A percentile compares a stretch with the other conserved stretches of the same genome.
These are phyloP conservation scores for Polietes domitor DNA, from an alignment of 2,888 invertebrate genomes.

Conservation along the genomic window DNA sequence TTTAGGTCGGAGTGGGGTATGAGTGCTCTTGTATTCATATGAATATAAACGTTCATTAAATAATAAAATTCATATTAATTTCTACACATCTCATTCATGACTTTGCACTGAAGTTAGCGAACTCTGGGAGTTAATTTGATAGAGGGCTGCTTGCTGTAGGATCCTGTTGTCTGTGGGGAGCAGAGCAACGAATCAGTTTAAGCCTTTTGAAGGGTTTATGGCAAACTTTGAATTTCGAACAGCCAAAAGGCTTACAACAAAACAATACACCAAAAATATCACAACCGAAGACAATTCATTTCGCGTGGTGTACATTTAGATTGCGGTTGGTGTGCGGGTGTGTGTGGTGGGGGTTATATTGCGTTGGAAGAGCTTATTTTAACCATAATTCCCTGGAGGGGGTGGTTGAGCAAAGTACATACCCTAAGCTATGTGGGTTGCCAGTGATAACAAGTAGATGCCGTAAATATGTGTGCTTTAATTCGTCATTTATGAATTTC, in stretches of 20 bases:
- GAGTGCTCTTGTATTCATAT: background rate
- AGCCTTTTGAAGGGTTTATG: conserved; percentile 41
- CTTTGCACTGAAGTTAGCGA: background rate
- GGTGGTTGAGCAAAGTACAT: background rate
- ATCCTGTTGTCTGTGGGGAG: background rate
- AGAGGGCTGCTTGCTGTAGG: background rate
- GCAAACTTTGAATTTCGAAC: conserved; percentile 40
- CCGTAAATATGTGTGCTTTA: background rate
- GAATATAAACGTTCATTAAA: conserved; percentile 67
- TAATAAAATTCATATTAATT: conserved; percentile 71
- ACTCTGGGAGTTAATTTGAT: background rate
- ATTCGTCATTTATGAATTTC: too few relatives aligned
- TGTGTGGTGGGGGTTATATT: background rate
- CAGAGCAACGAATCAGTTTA: conserved; percentile 4
- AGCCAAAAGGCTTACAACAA: conserved; percentile 56
- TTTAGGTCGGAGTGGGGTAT: background rate
- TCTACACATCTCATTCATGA: conserved; percentile 29
- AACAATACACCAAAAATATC: conserved; percentile 42
- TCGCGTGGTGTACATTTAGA: conserved; percentile 11
- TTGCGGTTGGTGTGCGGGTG: background rate
- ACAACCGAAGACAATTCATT: conserved; percentile 34
- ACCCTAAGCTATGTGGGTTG: background rate
- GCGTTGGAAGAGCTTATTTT: background rate
- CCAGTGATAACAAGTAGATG: background rate
- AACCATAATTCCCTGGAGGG: background rate